Evolutionary conservation across 1,140 invertebrate species (phyloP), one percentile per base, ranked within the genome.

Genomic region (Drosophila pallidifrons): DNA sequence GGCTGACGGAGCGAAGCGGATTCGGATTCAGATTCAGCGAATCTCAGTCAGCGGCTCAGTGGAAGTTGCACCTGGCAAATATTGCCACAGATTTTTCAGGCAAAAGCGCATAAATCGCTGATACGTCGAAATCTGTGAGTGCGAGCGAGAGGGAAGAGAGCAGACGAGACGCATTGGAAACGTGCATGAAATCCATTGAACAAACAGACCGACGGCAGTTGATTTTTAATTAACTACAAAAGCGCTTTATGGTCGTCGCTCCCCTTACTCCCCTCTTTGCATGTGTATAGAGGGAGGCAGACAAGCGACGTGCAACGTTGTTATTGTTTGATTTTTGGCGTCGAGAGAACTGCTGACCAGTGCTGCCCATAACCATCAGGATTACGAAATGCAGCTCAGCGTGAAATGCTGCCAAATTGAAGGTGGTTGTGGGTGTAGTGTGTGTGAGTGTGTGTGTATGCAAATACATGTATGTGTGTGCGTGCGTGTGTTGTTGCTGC

Each of bases 191-290:
- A 92, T 92, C 91, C 91, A 92, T 92, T 91, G 81, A 91, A 92
- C 89, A 92, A 92, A 92, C 86, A 92, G 71, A 83, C 91, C 80
- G 73, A 68, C 61, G 87, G 91, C 91, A 78, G 91, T 92, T 92
- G 91, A 92, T 92, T 92, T 92, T 92, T 92, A 92, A 92, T 92
- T 92, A 92, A 92, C 87, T 87, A 91, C 82, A 85, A 91, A 86
- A 86, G 76, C 88, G 83, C 83, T 82, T 86, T 88, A 88, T 87
- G 81, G 80, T 72, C 66, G 60, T 45, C 67, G 52, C 52, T 32
- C 30, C 30, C 30, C 7, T 8, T 8, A 3, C 30, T 7, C 30
- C 30, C 5, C 30, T 3, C 20, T 20, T 20, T 20, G 20, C 66
- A 80, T 30, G 38, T 8, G 45, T 25, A 28, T 25, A 8, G 41